Evolutionary conservation across 2,113 vertebrate species (phyloP).

Genomic region (Tyrannus savana): DNA sequence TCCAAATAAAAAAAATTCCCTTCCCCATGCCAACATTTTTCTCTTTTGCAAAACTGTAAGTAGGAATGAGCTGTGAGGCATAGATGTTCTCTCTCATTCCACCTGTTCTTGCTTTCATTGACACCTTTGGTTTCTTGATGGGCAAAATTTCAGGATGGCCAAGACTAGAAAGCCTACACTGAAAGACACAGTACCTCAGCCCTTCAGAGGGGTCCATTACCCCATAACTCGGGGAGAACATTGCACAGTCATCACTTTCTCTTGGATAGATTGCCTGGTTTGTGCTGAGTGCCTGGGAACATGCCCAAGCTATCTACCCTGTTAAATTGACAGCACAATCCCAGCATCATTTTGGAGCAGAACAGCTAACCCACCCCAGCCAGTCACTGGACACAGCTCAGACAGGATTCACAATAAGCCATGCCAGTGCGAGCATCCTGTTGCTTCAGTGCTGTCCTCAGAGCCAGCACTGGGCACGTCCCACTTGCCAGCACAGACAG

Average conservation of each 20-base stretch:
- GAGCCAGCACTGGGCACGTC: neutral
- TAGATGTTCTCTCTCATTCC: neutral
- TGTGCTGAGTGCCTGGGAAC: neutral
- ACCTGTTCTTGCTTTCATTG: neutral
- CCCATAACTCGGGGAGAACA: neutral
- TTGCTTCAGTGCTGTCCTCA: neutral
- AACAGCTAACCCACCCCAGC: neutral
- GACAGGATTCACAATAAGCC: neutral
- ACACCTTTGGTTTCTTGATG: neutral
- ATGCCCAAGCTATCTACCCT: neutral
- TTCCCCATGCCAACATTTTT: neutral
- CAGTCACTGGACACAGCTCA: neutral
- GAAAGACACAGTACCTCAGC: neutral
- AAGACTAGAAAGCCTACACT: neutral
- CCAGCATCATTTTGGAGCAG: neutral
- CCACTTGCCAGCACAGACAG: neutral
- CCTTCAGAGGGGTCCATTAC: neutral
- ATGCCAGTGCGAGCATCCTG: neutral
- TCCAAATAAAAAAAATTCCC: neutral
- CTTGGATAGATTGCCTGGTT: neutral
- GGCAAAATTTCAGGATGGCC: neutral
- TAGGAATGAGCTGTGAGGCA: neutral
- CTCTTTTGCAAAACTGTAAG: neutral
- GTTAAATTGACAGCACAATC: neutral
- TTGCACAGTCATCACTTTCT: fast-evolving